Percentiles rank a stretch among this genome's conserved stretches.
Conservation (phyloP, 37 sponge, comb jelly and placozoan genomes). For the Beroe ovata region DNA sequence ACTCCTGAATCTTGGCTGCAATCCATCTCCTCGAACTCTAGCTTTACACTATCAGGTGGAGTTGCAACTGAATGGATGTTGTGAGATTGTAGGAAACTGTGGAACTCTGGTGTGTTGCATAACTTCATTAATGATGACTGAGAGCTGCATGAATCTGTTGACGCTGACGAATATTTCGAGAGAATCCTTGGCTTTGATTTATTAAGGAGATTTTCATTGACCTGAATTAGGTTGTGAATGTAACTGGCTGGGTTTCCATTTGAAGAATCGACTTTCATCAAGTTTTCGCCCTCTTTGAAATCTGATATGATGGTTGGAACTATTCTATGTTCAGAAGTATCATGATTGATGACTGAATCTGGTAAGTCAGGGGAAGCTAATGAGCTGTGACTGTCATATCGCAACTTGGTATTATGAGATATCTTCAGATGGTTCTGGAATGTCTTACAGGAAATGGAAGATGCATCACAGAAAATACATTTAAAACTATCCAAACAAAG, state of each 20-base stretch:
- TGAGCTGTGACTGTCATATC: background rate
- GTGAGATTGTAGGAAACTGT: background rate
- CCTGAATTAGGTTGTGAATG: slow-evolving; percentile 48
- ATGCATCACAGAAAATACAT: slow-evolving; percentile 30
- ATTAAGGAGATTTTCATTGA: slow-evolving; percentile 58
- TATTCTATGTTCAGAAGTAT: background rate
- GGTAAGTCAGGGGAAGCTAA: background rate
- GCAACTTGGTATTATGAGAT: background rate
- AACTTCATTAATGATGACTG: slow-evolving; percentile 7
- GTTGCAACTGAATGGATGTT: background rate
- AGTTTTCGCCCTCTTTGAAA: background rate
- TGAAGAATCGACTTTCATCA: background rate
- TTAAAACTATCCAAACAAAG: slow-evolving; percentile 60
- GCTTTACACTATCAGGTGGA: background rate
- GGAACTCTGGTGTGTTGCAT: slow-evolving; percentile 21
- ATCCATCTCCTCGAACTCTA: slow-evolving; percentile 35
- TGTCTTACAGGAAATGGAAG: slow-evolving; percentile 39
- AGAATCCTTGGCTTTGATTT: slow-evolving; percentile 29
- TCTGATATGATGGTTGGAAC: slow-evolving; percentile 20
- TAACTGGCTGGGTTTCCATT: slow-evolving; percentile 23
- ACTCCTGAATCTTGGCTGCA: slow-evolving; percentile 1
- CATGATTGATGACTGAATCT: background rate
- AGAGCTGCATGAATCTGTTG: slow-evolving; percentile 1
- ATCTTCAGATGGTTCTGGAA: slow-evolving; percentile 39
- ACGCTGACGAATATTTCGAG: background rate